Percentiles rank a stretch among this genome's conserved stretches.
Conservation (phyloP, 2,797 vertebrate species). For the Gymnodraco acuticeps region DNA sequence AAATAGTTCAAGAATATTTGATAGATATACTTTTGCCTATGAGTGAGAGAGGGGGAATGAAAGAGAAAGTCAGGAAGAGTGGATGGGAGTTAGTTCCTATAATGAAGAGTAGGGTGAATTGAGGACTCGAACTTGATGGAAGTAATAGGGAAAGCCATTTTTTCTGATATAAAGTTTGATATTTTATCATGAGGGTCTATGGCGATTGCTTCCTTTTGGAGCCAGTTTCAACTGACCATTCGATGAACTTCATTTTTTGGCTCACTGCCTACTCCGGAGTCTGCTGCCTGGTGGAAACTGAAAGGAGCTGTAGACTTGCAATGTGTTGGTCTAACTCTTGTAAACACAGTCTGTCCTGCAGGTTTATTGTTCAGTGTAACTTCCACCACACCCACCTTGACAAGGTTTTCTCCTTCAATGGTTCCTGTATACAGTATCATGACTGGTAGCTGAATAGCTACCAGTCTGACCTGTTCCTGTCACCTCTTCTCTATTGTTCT, state of each 20-base stretch:
- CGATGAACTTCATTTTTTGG: too few relatives aligned
- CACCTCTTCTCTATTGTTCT: conserved; percentile 46
- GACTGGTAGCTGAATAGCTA: conserved; percentile 38
- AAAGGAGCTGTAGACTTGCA: conserved; percentile 10
- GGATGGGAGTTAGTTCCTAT: conserved; percentile 7
- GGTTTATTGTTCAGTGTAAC: conserved; percentile 43
- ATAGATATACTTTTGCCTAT: conserved; percentile 64
- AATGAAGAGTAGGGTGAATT: conserved; percentile 36
- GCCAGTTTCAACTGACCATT: too few relatives aligned
- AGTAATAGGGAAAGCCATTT: not conserved
- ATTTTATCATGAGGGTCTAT: too few relatives aligned
- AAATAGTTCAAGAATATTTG: conserved; percentile 66
- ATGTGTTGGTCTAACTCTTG: conserved; percentile 39
- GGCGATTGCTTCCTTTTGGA: too few relatives aligned
- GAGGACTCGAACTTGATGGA: conserved; percentile 52
- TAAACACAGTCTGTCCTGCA: conserved; percentile 38
- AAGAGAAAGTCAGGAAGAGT: conserved; percentile 20
- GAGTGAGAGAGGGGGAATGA: conserved; percentile 4
- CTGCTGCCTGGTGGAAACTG: conserved; percentile 1
- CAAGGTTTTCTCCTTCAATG: conserved; percentile 44
- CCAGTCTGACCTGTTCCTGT: conserved; percentile 71
- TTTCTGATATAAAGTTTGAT: too few relatives aligned
- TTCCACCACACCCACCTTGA: conserved; percentile 48
- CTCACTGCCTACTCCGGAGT: too few relatives aligned
- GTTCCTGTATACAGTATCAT: conserved; percentile 46